Percentiles rank a stretch among this genome's conserved stretches.
Conservation (phyloP, 2,797 vertebrate genomes). For the Anabacerthia variegaticeps region DNA sequence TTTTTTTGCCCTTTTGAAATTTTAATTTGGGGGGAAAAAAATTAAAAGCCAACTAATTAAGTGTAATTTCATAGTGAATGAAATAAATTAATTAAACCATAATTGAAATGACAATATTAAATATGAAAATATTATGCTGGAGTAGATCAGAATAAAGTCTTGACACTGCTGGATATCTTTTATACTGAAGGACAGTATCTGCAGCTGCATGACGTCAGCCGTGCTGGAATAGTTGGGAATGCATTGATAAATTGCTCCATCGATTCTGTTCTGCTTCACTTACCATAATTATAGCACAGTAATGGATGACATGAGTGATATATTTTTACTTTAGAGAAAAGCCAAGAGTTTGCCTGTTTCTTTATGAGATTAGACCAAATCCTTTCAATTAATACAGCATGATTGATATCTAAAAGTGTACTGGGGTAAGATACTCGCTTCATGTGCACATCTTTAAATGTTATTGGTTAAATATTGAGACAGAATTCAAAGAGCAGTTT, state of each 20-base stretch:
- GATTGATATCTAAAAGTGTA: constrained; percentile 77
- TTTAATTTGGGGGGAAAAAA: constrained; percentile 57
- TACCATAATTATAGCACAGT: constrained; percentile 94
- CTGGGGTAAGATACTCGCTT: constrained; percentile 64
- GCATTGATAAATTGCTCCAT: constrained; percentile 93
- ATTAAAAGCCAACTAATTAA: constrained; percentile 69
- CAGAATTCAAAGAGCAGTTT: constrained; percentile 60
- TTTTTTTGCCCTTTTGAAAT: constrained; percentile 51
- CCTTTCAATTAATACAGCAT: constrained; percentile 82
- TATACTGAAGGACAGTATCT: constrained; percentile 82
- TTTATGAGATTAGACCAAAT: constrained; percentile 83
- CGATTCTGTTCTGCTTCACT: constrained; percentile 92
- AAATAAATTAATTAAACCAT: constrained; percentile 81
- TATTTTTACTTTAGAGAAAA: constrained; percentile 84
- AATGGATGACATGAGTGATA: constrained; percentile 91
- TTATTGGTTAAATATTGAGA: constrained; percentile 70
- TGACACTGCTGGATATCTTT: constrained; percentile 73
- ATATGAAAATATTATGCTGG: constrained; percentile 77
- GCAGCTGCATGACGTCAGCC: constrained; percentile 81
- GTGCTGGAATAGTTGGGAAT: constrained; percentile 81
- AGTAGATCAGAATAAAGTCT: constrained; percentile 77
- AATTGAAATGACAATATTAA: constrained; percentile 78
- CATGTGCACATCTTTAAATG: constrained; percentile 68
- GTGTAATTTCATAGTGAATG: constrained; percentile 69
- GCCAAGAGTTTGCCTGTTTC: constrained; percentile 82